Evolutionary conservation across 2,888 invertebrate genomes (phyloP), one percentile per base, ranked within the genome.

Genomic region (Eupithecia subfuscata): DNA sequence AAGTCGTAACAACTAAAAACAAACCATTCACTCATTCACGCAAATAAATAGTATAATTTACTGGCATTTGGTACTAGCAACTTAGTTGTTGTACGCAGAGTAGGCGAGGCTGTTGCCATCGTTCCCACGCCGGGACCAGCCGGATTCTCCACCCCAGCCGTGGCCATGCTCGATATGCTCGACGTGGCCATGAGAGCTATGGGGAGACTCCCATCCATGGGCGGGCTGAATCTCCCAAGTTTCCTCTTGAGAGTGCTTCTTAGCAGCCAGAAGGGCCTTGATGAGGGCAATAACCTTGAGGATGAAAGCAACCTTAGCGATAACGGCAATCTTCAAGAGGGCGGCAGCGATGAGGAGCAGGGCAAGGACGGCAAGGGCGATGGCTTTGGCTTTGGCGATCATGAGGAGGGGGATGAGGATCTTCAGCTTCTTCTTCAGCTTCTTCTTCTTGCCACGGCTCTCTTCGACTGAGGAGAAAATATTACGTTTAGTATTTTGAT

Each of bases 231-330:
- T 75, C 72, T 89, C 85, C 79, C 85, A 82, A 22, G 88, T 85
- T 56, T 92, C 90, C 70, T 92, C 89, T 2, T 89, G 88, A 0
- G 82, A 69, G 64, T 91, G 86, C 78, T 94, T 94, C 85, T 94
- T 94, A n/a, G 90, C 80, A n/a, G 90, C 80, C n/a, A 94, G 81
- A 2, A 94, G 86, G 16, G 87, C 88, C 82, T 94, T 94, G 83
- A 94, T 85, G 77, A 93, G 84, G 2, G 89, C 86, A 45, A 94
- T 88, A 14, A 91, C 79, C 79, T 94, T 94, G 81, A 91, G 89
- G 63, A 95, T 88, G 80, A 98, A 96, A 0, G 98, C 97, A 70
- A 97, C 95, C 93, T 98, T 98, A 82, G 97, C 96, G 63, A 97
- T 94, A 71, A 97, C 86, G 30, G 97, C 95, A 73, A 97, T 96